Conservation (phyloP, 1,140 invertebrate species). For the Papilio dardanus region DNA sequence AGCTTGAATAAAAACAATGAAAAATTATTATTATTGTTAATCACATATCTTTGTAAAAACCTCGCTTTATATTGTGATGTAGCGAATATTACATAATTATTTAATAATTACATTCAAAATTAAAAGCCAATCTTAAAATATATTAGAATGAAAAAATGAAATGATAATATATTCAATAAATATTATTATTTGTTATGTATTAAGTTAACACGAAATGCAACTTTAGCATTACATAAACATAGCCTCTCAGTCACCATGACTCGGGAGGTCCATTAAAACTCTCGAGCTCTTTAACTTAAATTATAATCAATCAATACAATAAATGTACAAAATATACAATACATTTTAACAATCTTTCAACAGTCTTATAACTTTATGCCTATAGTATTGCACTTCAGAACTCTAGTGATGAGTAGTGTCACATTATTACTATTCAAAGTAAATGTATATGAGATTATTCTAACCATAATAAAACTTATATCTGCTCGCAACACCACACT, state of each 20-base stretch:
- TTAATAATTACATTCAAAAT: slow-evolving; percentile 23
- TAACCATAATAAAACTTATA: slow-evolving; percentile 48
- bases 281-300: slow-evolving; percentile 64
- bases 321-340: slow-evolving; percentile 81
- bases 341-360: slow-evolving; percentile 78
- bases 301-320: slow-evolving; percentile 75
- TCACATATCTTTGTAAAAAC: slow-evolving; percentile 18
- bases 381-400: slow-evolving; percentile 80
- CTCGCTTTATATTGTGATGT: slow-evolving; percentile 27
- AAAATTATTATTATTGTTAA: slow-evolving; percentile 39
- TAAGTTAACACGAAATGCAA: slow-evolving; percentile 39
- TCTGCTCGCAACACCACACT: slow-evolving; percentile 12
- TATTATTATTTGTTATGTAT: slow-evolving; percentile 31
- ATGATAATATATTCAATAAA: slow-evolving; percentile 38
- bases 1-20: slow-evolving; percentile 38
- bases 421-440: slow-evolving; percentile 37
- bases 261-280: slow-evolving; percentile 64
- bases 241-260: slow-evolving; percentile 56
- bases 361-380: slow-evolving; percentile 80
- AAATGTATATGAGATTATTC: slow-evolving; percentile 60
- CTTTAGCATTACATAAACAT: slow-evolving; percentile 56
- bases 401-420: slow-evolving; percentile 45
- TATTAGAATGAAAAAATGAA: slow-evolving; percentile 32
- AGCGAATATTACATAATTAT: slow-evolving; percentile 6
- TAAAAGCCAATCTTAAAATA: slow-evolving; percentile 31